Evolutionary conservation across 2,797 vertebrate genomes (phyloP).

Genomic region (Tragelaphus oryx): DNA sequence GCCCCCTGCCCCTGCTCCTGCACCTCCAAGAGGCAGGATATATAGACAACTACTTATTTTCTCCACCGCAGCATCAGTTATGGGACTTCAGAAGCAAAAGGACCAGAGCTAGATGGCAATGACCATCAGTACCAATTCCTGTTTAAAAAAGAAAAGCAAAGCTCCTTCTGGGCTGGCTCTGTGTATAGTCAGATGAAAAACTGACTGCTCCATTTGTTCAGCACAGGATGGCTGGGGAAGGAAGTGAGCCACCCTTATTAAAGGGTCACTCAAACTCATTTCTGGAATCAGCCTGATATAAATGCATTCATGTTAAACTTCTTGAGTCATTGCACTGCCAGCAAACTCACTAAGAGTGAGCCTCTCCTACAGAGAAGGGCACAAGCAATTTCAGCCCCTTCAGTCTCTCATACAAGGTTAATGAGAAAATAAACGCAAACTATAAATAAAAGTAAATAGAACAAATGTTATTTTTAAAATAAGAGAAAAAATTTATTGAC

Average conservation of each 20-base stretch:
- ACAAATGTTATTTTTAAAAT: background rate
- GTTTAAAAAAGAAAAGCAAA: background rate
- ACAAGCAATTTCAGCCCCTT: background rate
- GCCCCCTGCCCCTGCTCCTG: accelerated
- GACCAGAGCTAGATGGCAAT: background rate
- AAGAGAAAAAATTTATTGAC: background rate
- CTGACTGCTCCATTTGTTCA: background rate
- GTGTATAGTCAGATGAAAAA: background rate
- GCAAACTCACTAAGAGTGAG: background rate
- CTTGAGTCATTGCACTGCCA: background rate
- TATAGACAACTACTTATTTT: background rate
- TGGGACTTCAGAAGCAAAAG: background rate
- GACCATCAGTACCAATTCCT: background rate
- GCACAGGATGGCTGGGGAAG: background rate
- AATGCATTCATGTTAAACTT: background rate
- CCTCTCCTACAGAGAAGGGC: background rate
- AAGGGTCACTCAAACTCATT: background rate
- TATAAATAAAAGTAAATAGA: background rate
- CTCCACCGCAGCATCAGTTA: background rate
- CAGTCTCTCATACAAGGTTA: background rate
- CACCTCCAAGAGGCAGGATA: background rate
- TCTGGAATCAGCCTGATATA: background rate
- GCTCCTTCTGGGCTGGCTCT: background rate
- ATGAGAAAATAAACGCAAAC: background rate
- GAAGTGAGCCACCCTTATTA: background rate